Conservation (phyloP, 2,797 vertebrate genomes). For the Enteromius fasciolatus region DNA sequence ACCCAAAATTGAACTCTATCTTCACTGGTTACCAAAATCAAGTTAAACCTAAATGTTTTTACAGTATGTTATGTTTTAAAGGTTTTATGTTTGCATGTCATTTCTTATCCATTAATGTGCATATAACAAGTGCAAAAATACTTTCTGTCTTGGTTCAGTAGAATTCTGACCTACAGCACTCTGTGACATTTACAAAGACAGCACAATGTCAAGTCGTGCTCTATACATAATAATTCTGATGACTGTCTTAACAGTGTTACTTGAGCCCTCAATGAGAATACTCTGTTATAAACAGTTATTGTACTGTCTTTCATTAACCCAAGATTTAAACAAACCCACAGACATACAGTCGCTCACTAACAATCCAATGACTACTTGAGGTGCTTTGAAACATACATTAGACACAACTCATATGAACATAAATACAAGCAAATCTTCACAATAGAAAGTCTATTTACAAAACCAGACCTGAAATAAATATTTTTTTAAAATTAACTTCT, state of each 20-base stretch:
- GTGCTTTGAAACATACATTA: neutral
- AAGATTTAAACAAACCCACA: slow-evolving; percentile 18
- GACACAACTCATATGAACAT: neutral
- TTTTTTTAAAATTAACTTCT: too few relatives aligned
- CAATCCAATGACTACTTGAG: neutral
- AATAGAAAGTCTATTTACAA: neutral
- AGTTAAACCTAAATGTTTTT: neutral
- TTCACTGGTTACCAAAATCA: neutral
- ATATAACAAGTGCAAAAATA: neutral
- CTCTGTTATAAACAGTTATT: neutral
- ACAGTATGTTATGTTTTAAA: too few relatives aligned
- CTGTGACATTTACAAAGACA: slow-evolving; percentile 4
- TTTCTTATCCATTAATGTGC: neutral
- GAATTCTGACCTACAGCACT: neutral
- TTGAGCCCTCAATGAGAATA: neutral
- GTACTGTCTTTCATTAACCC: slow-evolving; percentile 1
- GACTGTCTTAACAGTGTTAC: neutral
- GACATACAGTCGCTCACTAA: slow-evolving; percentile 10
- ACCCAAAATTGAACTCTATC: neutral
- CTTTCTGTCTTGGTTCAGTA: neutral
- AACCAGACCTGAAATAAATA: neutral
- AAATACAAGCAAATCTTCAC: neutral
- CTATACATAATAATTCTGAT: slow-evolving; percentile 17
- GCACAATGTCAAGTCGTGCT: neutral
- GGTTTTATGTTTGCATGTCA: neutral